Conservation (phyloP, 2,113 vertebrate species). For the Crypturellus undulatus region DNA sequence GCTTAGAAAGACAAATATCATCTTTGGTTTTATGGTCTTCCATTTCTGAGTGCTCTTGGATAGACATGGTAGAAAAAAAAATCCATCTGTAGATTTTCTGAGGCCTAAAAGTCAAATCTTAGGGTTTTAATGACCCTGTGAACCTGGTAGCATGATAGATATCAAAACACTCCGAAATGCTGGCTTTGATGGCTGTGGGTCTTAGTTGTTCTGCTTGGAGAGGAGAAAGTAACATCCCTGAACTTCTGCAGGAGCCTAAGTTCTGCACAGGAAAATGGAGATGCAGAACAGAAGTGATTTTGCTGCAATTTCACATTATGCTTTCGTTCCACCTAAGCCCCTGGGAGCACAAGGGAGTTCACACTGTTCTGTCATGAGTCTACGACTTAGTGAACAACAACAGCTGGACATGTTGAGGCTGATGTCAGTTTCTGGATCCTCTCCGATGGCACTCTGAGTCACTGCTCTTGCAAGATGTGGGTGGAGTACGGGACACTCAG, state of each 20-base stretch:
- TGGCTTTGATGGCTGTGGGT: background rate
- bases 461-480: background rate
- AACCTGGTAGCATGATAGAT: background rate
- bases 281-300: background rate
- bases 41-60: background rate
- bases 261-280: background rate
- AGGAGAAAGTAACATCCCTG: background rate
- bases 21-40: background rate
- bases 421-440: conserved; percentile 40
- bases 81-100: background rate
- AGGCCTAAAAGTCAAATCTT: background rate
- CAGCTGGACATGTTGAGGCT: conserved; percentile 39
- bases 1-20: background rate
- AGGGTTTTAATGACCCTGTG: background rate
- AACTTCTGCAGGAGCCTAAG: background rate
- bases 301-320: background rate
- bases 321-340: conserved; percentile 51
- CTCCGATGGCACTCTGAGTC: conserved; percentile 30
- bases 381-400: conserved; percentile 46
- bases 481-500: background rate
- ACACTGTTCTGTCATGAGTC: conserved; percentile 50
- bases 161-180: background rate
- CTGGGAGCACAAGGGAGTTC: conserved; percentile 56
- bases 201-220: background rate
- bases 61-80: background rate